Percentiles rank a stretch among this genome's conserved stretches.
These are phyloP conservation scores for Xestia ashworthii DNA, from an alignment of 2,888 invertebrate species.

Conservation along the genomic window DNA sequence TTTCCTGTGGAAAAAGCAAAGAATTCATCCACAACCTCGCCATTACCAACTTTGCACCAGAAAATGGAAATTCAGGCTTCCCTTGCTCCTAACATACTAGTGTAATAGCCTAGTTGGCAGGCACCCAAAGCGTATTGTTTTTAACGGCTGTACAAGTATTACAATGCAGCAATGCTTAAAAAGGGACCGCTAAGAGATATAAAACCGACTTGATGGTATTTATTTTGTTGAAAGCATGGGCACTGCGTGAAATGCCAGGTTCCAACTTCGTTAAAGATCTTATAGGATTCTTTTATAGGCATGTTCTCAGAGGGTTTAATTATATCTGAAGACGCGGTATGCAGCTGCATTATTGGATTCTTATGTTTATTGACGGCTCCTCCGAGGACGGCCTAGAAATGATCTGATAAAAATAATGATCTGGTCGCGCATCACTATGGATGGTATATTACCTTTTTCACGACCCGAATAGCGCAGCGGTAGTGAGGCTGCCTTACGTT, in stretches of 20 bases:
- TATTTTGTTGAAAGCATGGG: background rate
- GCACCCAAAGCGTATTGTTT: slow-evolving; percentile 59
- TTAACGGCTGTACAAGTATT: slow-evolving; percentile 16
- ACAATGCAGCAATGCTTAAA: slow-evolving; percentile 16
- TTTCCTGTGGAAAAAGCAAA: background rate
- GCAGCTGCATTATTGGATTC: background rate
- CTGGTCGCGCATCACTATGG: too few relatives aligned
- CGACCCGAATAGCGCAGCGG: too few relatives aligned
- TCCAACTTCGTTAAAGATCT: background rate
- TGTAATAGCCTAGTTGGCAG: slow-evolving; percentile 64
- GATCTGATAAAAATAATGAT: too few relatives aligned
- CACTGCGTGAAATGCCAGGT: too few relatives aligned
- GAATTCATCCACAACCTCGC: slow-evolving; percentile 8
- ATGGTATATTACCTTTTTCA: background rate
- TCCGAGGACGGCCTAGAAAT: too few relatives aligned
- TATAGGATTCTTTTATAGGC: background rate
- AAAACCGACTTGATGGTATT: background rate
- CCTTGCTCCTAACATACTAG: slow-evolving; percentile 32
- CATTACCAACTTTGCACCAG: slow-evolving; percentile 17
- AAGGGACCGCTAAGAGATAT: slow-evolving; percentile 5
- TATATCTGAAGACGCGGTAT: background rate
- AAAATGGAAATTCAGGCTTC: slow-evolving; percentile 52
- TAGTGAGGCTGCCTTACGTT: too few relatives aligned
- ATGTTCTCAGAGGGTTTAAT: background rate
- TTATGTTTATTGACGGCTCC: background rate